Conservation (phyloP, 2,888 invertebrate genomes). For the Neocrepidodera transversa region DNA sequence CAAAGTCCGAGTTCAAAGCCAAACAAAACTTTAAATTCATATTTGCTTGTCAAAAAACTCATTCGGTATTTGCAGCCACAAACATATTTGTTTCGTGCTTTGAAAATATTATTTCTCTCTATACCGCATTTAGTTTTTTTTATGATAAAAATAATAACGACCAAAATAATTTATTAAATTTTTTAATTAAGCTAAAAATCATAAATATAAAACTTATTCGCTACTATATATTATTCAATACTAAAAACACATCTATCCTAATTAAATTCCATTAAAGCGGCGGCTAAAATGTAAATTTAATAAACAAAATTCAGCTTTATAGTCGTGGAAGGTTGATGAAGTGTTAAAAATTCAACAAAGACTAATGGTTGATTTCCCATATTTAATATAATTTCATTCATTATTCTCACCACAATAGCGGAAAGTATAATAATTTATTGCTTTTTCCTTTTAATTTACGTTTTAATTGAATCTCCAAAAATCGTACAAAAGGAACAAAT, state of each 20-base stretch:
- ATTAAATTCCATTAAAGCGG: constrained; percentile 7
- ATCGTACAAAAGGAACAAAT: background rate
- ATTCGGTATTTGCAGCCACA: too few species aligned
- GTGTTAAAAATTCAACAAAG: constrained; percentile 16
- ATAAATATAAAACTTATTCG: background rate
- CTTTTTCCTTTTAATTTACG: background rate
- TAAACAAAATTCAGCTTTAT: constrained; percentile 5
- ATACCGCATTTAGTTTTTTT: too few species aligned
- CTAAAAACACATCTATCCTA: constrained; percentile 9
- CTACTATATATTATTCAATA: background rate
- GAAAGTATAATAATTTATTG: constrained; percentile 11
- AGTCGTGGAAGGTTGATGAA: constrained; percentile 1
- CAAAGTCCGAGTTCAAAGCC: too few species aligned
- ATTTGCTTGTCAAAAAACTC: too few species aligned
- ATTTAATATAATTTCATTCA: constrained; percentile 7
- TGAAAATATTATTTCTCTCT: too few species aligned
- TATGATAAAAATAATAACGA: too few species aligned
- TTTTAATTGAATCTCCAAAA: constrained; percentile 4
- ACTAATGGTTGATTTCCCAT: constrained; percentile 3
- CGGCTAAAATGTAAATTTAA: constrained; percentile 3
- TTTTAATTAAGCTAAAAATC: too few species aligned
- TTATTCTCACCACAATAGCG: constrained; percentile 5
- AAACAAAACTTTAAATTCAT: too few species aligned
- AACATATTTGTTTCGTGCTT: too few species aligned
- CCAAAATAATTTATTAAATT: too few species aligned